Conservation (phyloP, 1,140 invertebrate genomes). For the Neodiprion virginianus region DNA sequence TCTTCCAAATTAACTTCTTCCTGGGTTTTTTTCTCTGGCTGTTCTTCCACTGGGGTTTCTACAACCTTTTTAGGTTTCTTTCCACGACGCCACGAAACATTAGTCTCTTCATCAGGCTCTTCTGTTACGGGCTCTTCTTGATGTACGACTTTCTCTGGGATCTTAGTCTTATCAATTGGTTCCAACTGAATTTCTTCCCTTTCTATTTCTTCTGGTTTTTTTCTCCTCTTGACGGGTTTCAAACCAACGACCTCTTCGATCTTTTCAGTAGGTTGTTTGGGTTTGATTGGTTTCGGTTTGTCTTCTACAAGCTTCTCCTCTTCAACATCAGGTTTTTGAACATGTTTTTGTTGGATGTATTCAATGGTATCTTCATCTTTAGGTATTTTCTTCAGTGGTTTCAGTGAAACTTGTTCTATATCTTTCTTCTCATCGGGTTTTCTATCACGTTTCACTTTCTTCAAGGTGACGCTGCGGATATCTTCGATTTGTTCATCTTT, state of each 20-base stretch:
- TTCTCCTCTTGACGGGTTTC: conserved; percentile 28
- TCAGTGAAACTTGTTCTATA: conserved; percentile 33
- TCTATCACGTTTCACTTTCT: conserved; percentile 26
- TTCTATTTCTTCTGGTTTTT: conserved; percentile 23
- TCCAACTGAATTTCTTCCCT: conserved; percentile 51
- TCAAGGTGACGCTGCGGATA: conserved; percentile 27
- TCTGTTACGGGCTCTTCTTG: neutral
- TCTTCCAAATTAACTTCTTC: conserved; percentile 35
- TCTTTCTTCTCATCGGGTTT: conserved; percentile 40
- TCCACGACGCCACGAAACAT: conserved; percentile 19
- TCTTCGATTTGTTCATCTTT: conserved; percentile 33
- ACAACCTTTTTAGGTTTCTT: conserved; percentile 23
- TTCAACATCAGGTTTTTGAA: conserved; percentile 33
- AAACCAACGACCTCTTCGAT: conserved; percentile 50
- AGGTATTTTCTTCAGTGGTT: conserved; percentile 30
- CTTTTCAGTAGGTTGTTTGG: conserved; percentile 35
- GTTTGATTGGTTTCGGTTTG: conserved; percentile 35
- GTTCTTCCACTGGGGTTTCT: conserved; percentile 40
- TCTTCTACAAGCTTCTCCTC: conserved; percentile 33
- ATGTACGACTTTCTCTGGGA: conserved; percentile 35
- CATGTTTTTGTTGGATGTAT: conserved; percentile 20
- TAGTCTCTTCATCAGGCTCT: conserved; percentile 11
- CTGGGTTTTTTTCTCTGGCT: conserved; percentile 41
- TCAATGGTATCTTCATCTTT: conserved; percentile 16
- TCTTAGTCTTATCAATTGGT: conserved; percentile 35